Conservation (phyloP, 2,797 vertebrate genomes). For the Siniperca obscura region DNA sequence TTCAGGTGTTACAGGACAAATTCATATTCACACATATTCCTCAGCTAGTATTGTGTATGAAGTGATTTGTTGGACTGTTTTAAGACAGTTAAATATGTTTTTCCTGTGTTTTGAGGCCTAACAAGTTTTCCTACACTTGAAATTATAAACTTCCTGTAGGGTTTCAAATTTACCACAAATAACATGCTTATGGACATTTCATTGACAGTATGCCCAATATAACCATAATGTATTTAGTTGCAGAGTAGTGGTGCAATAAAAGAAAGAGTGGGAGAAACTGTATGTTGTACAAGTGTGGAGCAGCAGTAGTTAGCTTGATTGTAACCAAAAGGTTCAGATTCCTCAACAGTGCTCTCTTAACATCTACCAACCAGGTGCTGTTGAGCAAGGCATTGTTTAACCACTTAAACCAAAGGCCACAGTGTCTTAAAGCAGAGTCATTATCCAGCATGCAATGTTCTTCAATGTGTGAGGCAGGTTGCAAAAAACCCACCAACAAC, state of each 20-base stretch:
- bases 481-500: not conserved
- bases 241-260: conserved; percentile 1
- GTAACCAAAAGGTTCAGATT: conserved; percentile 8
- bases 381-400: not conserved
- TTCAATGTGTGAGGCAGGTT: not conserved
- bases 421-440: not conserved
- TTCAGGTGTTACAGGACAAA: conserved; percentile 22
- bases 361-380: not conserved
- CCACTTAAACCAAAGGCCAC: not conserved
- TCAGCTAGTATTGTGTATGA: not conserved
- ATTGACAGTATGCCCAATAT: not conserved
- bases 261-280: not conserved
- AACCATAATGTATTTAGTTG: not conserved
- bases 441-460: not conserved
- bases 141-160: not conserved
- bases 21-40: not conserved
- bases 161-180: not conserved
- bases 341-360: not conserved
- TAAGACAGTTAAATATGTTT: not conserved
- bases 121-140: not conserved
- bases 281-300: not conserved
- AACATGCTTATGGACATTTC: not conserved
- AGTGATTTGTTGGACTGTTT: not conserved
- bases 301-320: not conserved
- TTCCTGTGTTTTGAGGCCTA: not conserved